A percentile compares a stretch with the other conserved stretches of the same genome.
Evolutionary conservation across 2,888 invertebrate species (phyloP).

Genomic region (Dicyrtoma fusca): DNA sequence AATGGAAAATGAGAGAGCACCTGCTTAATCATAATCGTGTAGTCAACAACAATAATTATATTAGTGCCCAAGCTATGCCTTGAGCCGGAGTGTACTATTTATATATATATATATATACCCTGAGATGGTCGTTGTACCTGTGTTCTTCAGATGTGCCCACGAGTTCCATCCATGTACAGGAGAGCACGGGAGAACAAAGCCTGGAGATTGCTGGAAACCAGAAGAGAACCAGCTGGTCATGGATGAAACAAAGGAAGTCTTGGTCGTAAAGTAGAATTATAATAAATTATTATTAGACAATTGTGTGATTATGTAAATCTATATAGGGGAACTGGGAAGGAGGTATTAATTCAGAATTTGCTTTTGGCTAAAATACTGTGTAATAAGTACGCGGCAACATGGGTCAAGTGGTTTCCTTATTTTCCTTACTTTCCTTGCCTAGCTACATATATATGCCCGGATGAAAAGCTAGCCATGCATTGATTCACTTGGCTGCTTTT

Average conservation of each 20-base stretch:
- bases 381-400: neutral
- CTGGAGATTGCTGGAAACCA: neutral
- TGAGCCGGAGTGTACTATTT: no score
- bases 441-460: no score
- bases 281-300: no score
- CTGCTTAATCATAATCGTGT: slow-evolving; percentile 11
- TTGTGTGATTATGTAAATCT: neutral
- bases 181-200: neutral
- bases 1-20: slow-evolving; percentile 4
- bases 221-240: slow-evolving; percentile 19
- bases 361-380: slow-evolving; percentile 22
- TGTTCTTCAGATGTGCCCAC: neutral
- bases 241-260: slow-evolving; percentile 5
- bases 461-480: slow-evolving; percentile 25
- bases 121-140: neutral
- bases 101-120: neutral
- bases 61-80: no score
- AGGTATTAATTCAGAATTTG: slow-evolving; percentile 7
- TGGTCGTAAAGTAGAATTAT: neutral
- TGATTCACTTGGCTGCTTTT: slow-evolving; percentile 13
- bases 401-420: slow-evolving; percentile 28
- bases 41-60: no score
- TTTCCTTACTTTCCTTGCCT: no score
- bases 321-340: neutral
- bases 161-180: neutral